Conservation (phyloP, 2,113 vertebrate species). For the Amazona vittata region DNA sequence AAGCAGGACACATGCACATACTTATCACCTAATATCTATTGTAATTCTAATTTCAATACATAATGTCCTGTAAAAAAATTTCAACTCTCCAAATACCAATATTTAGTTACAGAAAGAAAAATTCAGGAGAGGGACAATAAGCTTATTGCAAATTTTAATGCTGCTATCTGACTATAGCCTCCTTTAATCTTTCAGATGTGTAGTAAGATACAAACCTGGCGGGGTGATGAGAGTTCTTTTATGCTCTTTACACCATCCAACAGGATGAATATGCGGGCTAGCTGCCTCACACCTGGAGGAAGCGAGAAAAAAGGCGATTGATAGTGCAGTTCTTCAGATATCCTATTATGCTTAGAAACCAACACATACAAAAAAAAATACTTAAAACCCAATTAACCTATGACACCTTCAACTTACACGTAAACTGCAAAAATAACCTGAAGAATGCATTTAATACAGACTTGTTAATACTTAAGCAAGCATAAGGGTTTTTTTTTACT, state of each 20-base stretch:
- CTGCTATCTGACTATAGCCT: not conserved
- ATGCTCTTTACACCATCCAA: constrained; percentile 88
- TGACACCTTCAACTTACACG: not conserved
- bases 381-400: not conserved
- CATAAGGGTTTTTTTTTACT: not conserved
- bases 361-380: not conserved
- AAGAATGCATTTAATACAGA: not conserved
- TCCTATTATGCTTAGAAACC: not conserved
- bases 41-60: not conserved
- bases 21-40: not conserved
- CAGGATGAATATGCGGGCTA: constrained; percentile 87
- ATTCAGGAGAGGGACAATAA: not conserved
- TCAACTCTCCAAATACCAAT: not conserved
- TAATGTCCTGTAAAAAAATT: not conserved
- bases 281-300: constrained; percentile 84
- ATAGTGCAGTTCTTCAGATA: not conserved
- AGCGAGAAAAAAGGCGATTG: not conserved
- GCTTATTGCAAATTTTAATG: not conserved
- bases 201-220: constrained; percentile 75
- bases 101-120: not conserved
- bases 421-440: not conserved
- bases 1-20: not conserved
- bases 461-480: not conserved
- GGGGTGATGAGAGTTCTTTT: constrained; percentile 83
- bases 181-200: not conserved